These are phyloP conservation scores for Catostylus mosaicus DNA, from an alignment of 30 jellyfish, hydroid and myxozoan genomes.

Conservation along the genomic window DNA sequence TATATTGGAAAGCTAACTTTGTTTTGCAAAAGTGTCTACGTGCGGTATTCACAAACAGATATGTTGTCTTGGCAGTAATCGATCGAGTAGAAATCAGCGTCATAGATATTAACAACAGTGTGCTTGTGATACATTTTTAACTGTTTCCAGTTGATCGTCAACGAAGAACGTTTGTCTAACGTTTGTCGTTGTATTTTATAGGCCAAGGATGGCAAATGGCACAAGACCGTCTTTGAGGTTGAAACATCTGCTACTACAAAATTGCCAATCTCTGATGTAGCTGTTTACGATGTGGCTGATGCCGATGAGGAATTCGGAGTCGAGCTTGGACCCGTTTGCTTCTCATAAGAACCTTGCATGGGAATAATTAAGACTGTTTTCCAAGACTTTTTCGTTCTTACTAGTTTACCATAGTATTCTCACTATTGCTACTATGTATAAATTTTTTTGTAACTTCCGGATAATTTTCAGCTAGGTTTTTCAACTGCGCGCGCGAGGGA, in stretches of 20 bases:
- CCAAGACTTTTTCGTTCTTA: background rate
- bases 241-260: conserved; percentile 64
- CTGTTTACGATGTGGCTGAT: conserved; percentile 97
- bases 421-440: conserved; percentile 47
- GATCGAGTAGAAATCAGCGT: too few relatives aligned
- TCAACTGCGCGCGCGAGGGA: conserved; percentile 88
- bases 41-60: too few relatives aligned
- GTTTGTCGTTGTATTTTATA: background rate
- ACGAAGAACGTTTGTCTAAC: too few relatives aligned
- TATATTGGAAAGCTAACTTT: too few relatives aligned
- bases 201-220: conserved; percentile 99
- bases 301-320: conserved; percentile 94
- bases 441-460: conserved; percentile 46
- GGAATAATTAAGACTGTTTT: background rate
- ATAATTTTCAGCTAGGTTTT: conserved; percentile 36
- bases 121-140: too few relatives aligned
- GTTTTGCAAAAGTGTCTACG: too few relatives aligned
- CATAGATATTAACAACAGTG: too few relatives aligned
- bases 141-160: too few relatives aligned
- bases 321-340: conserved; percentile 98
- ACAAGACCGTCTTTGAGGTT: conserved; percentile 87
- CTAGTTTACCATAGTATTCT: conserved; percentile 23
- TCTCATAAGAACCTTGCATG: conserved; percentile 51
- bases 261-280: conserved; percentile 93
- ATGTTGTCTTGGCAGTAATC: too few relatives aligned